Evolutionary conservation across 2,797 vertebrate species (phyloP).

Genomic region (Gymnocypris eckloni): DNA sequence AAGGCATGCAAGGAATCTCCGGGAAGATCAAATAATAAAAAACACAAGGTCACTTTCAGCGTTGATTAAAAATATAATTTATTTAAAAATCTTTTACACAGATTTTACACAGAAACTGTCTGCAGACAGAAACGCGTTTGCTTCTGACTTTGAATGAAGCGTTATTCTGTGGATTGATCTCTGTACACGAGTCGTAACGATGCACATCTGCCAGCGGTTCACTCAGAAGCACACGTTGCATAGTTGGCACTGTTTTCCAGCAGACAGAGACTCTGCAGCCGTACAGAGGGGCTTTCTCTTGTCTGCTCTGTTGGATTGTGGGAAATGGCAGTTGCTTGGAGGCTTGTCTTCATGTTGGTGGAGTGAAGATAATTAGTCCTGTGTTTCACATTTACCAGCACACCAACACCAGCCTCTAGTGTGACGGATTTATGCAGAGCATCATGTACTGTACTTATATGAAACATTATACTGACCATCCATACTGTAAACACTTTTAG

Average conservation of each 20-base stretch:
- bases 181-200: constrained; percentile 64
- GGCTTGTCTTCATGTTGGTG: not conserved
- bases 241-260: constrained; percentile 85
- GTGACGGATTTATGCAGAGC: not conserved
- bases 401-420: not conserved
- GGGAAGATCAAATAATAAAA: not conserved
- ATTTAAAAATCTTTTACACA: constrained; percentile 99
- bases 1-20: not conserved
- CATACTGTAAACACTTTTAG: not conserved
- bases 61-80: constrained; percentile 99
- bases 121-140: constrained; percentile 90
- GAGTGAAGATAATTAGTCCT: constrained; percentile 26
- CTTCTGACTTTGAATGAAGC: not conserved
- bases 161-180: constrained; percentile 77
- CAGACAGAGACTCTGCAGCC: not conserved
- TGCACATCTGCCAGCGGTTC: constrained; percentile 75
- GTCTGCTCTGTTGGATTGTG: constrained; percentile 7
- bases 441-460: too few species aligned
- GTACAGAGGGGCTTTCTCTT: not conserved
- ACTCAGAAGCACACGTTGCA: constrained; percentile 90
- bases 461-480: too few species aligned
- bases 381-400: constrained; percentile 12
- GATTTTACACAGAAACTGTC: constrained; percentile 93
- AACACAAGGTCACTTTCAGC: constrained; percentile 61
- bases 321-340: constrained; percentile 25